Base-by-base conservation (phyloP, 1,140 invertebrate genomes). In the Aphaenogaster rudis region DNA sequence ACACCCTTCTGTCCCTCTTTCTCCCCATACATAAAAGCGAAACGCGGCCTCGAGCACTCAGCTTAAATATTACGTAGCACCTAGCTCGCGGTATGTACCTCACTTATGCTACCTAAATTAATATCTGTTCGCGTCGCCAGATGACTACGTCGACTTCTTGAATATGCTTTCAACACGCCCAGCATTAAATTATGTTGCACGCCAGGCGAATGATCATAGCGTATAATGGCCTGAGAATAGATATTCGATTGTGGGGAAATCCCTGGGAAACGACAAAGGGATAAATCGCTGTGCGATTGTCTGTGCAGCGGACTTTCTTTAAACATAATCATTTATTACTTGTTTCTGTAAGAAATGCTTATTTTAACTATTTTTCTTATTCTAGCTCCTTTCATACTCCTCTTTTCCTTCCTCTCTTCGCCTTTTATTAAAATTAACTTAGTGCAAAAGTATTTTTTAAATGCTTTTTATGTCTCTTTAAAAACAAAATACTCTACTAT, bases 61-160 rank as follows among this genome's bases (percentile, higher is more conserved):
- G 78, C 88, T 90, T 69, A 90, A 90, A 90, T 90, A 90, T 90
- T 90, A 90, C 88, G 86, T 88, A 87, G 79, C 86, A 67, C 61
- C 66, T 39, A 66, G 59, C 69, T 66, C 81, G 76, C 50, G 50
- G 13, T 82, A 61, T 84, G 85, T 61, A 72, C 64, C 78, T 77
- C 88, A 66, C 71, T 86, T 89, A 78, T 59, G 84, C 63, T 59
- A 59, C 69, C 69, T 81, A 88, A 85, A 88, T 90, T 90, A 90
- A 84, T 88, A 88, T 78, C 57, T 33, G 69, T 88, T 71, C 82
- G 67, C 54, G 33, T 57, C 69, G 80, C 69, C 67, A 59, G 39
- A 72, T 74, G 80, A 81, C 48, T 81, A 11, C 50, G 79, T 57
- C 36, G 79, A 84, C 80, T 84, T 84, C 69, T 76, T 61, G 54